These are phyloP conservation scores for Vimba vimba DNA, from an alignment of 2,113 vertebrate genomes.

Conservation along the genomic window DNA sequence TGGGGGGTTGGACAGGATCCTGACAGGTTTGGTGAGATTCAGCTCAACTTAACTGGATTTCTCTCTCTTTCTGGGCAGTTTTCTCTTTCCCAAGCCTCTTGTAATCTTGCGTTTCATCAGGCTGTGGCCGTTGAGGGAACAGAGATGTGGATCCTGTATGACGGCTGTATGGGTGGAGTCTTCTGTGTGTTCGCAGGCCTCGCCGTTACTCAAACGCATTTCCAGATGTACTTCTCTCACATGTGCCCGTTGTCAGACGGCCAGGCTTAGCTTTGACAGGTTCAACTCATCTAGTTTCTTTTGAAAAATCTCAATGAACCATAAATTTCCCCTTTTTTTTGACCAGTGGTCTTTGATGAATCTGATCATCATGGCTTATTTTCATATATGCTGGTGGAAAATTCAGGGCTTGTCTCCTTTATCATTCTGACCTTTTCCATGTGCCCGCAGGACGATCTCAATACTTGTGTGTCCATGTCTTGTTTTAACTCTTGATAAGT, in stretches of 20 bases:
- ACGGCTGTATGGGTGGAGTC: background rate
- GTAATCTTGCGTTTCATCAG: background rate
- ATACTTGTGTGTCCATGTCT: background rate
- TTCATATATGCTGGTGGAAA: background rate
- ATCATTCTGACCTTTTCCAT: background rate
- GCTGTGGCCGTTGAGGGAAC: background rate
- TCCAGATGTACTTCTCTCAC: slow-evolving; percentile 30
- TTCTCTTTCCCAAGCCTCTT: background rate
- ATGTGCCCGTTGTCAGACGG: slow-evolving; percentile 1
- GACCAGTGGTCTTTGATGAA: background rate
- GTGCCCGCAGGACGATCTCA: background rate
- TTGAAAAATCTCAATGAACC: background rate
- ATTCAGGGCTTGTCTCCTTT: background rate
- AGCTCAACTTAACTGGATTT: background rate
- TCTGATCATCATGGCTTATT: background rate
- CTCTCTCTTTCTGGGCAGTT: background rate
- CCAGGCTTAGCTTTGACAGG: background rate
- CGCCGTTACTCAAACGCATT: background rate
- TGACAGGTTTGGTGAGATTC: background rate
- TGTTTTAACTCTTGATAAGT: slow-evolving; percentile 13
- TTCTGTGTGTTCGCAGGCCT: background rate
- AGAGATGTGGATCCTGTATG: background rate
- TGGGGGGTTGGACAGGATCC: too few relatives aligned
- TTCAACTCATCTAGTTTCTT: background rate
- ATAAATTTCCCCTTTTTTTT: background rate